Evolutionary conservation across 2,888 invertebrate species (phyloP), one percentile per base, ranked within the genome.

Genomic region (Conchocele bisecta): DNA sequence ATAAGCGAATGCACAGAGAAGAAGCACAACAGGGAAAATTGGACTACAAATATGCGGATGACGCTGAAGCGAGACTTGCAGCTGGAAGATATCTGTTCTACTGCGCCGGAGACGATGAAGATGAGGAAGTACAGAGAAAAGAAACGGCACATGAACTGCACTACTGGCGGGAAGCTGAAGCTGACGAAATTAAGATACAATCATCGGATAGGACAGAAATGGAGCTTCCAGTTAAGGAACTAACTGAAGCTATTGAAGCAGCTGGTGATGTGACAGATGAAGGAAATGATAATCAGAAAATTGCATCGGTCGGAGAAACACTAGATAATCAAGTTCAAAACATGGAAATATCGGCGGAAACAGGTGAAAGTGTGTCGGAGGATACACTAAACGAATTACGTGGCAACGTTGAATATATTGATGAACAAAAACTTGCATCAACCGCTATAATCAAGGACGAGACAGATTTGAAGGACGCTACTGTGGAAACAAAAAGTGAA

Each of bases 11-110:
- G 63, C n/a, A 39, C 24, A 42, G 63, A 13, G 54, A 54, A 24
- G 63, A 53, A 31, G 63, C 53, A 44, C 53, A 54, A 20, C 63
- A 42, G 1, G 63, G 63, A 5, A n/a, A 39, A 39, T 29, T 35
- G 48, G 46, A 46, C 13, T 54, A 44, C 51, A 54, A 26, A 4
- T 20, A 5, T 37, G 35, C 39, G 24, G 39, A 66, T 51, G 72
- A 72, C 24, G 17, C 41, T 17, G 60, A 72, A 4, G 60, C 72
- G 17, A 60, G 66, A 20, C 26, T 66, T 28, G 51, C 63, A 29
- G 72, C 72, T 9, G 72, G 72, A 20, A 72, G 42, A 54, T 72
- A 61, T 50, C 46, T 72, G 29, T 66, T 72, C 44, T 63, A 33
- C 20, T 26, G 54, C 15, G 54, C 39, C n/a, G 35, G 39, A 2